Conservation (phyloP, 2,113 vertebrate species). For the Fulmarus glacialis region DNA sequence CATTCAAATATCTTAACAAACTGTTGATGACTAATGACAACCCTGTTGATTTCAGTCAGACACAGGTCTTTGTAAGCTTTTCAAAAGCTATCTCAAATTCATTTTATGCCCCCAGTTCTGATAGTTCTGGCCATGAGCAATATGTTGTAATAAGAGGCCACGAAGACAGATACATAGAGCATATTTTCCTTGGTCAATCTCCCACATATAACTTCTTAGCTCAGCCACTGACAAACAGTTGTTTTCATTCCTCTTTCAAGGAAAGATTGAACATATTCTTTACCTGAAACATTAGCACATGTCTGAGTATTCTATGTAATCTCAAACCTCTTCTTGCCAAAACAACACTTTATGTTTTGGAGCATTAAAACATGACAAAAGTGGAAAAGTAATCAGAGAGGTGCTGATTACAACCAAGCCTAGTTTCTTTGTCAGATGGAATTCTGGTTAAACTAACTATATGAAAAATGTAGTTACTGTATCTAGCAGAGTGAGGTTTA, state of each 20-base stretch:
- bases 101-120: neutral
- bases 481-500: neutral
- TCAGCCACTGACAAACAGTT: neutral
- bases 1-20: neutral
- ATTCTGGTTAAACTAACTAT: neutral
- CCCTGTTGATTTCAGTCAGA: neutral
- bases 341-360: neutral
- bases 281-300: neutral
- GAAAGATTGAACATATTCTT: neutral
- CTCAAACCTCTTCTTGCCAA: neutral
- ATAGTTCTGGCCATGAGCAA: neutral
- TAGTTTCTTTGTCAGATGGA: neutral
- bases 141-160: neutral
- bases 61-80: neutral
- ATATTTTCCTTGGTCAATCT: slow-evolving; percentile 8
- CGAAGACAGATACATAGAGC: neutral
- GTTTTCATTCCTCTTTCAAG: slow-evolving; percentile 18
- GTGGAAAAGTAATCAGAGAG: neutral
- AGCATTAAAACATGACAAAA: neutral
- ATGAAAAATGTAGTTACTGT: neutral
- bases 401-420: neutral
- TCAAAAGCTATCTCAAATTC: neutral
- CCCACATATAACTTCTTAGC: neutral
- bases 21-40: neutral
- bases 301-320: neutral